Evolutionary conservation across 2,113 vertebrate genomes (phyloP).

Genomic region (Eudyptes chrysolophus): DNA sequence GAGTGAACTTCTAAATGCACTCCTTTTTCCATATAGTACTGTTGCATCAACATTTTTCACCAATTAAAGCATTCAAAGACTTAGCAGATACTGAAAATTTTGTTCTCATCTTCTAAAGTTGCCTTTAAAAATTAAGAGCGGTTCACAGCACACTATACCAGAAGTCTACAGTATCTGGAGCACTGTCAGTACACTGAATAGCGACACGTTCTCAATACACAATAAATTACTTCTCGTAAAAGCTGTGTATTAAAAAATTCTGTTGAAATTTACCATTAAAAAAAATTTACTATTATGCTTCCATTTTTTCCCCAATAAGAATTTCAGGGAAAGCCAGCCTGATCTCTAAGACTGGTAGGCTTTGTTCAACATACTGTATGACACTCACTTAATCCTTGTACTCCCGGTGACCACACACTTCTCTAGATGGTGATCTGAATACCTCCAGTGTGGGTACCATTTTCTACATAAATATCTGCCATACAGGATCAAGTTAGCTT

Average conservation of each 20-base stretch:
- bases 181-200: neutral
- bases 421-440: neutral
- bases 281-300: neutral
- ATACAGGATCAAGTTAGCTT: neutral
- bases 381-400: neutral
- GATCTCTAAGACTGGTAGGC: neutral
- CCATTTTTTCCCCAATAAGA: neutral
- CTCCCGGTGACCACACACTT: neutral
- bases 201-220: fast-evolving
- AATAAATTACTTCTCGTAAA: neutral
- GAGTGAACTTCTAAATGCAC: neutral
- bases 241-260: neutral
- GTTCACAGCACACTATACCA: neutral
- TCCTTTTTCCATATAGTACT: neutral
- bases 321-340: neutral
- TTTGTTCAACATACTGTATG: neutral
- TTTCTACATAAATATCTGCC: neutral
- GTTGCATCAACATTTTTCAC: neutral
- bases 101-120: neutral
- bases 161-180: neutral
- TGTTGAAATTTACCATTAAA: neutral
- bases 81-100: neutral
- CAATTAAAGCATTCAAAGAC: neutral
- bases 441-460: neutral
- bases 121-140: neutral